Conservation (phyloP, 2,888 invertebrate genomes). For the Cristatella mucedo region DNA sequence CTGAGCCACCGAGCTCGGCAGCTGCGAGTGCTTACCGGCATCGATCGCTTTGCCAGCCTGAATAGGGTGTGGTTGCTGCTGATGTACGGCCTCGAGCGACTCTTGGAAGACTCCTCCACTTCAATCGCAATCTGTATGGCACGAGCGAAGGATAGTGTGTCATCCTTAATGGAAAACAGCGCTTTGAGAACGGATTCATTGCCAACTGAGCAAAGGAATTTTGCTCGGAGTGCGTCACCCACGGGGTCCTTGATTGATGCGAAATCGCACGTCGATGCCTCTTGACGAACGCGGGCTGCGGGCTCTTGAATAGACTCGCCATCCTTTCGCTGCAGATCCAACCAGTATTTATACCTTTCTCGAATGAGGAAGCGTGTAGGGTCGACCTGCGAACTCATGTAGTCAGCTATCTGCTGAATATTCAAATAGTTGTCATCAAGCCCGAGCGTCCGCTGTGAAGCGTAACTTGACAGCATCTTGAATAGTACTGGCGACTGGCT, state of each 20-base stretch:
- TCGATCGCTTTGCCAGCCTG: too few relatives aligned
- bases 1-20: too few relatives aligned
- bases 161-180: slow-evolving; percentile 14
- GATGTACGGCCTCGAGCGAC: too few relatives aligned
- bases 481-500: too few relatives aligned
- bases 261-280: slow-evolving; percentile 13
- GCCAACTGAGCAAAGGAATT: slow-evolving; percentile 13
- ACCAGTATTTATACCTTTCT: slow-evolving; percentile 14
- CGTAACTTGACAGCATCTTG: too few relatives aligned
- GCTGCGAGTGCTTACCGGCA: too few relatives aligned
- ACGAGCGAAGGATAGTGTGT: slow-evolving; percentile 12
- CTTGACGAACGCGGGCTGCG: slow-evolving; percentile 13
- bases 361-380: slow-evolving; percentile 14
- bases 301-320: slow-evolving; percentile 14
- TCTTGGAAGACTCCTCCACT: slow-evolving; percentile 15
- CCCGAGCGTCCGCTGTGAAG: too few relatives aligned
- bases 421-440: too few relatives aligned
- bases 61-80: too few relatives aligned
- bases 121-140: slow-evolving; percentile 14
- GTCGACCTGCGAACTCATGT: slow-evolving; percentile 12
- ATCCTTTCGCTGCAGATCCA: slow-evolving; percentile 14
- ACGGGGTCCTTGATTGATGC: slow-evolving; percentile 14
- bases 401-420: slow-evolving; percentile 11
- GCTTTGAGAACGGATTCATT: slow-evolving; percentile 15
- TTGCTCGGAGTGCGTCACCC: slow-evolving; percentile 15